Evolutionary conservation across 2,888 invertebrate genomes (phyloP).

Genomic region (Xestia c-nigrum): DNA sequence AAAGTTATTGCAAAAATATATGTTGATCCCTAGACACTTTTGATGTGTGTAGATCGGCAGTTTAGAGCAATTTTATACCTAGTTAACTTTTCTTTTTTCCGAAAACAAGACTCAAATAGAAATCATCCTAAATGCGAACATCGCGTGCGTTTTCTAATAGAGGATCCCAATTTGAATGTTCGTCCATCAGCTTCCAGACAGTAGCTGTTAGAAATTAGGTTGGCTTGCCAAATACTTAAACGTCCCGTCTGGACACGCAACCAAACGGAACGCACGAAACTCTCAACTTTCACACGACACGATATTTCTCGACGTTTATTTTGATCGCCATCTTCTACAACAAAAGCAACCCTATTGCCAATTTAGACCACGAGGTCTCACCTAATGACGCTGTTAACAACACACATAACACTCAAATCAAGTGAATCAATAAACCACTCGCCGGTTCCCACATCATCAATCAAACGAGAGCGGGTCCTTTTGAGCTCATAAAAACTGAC

Average conservation of each 20-base stretch:
- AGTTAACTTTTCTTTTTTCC: slow-evolving; percentile 26
- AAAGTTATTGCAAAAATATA: no score
- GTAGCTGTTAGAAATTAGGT: slow-evolving; percentile 84
- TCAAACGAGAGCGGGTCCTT: slow-evolving; percentile 76
- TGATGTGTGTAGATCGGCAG: no score
- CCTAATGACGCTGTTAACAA: slow-evolving; percentile 71
- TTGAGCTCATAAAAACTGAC: slow-evolving; percentile 84
- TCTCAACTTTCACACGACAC: slow-evolving; percentile 72
- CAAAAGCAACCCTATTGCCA: slow-evolving; percentile 37
- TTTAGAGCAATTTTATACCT: slow-evolving; percentile 43
- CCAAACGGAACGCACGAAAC: slow-evolving; percentile 64
- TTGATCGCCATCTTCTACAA: slow-evolving; percentile 36
- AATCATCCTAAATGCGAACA: slow-evolving; percentile 56
- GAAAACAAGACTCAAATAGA: slow-evolving; percentile 39
- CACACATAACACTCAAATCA: slow-evolving; percentile 76
- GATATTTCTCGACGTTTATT: slow-evolving; percentile 31
- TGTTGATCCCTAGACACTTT: no score
- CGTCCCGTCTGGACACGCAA: slow-evolving; percentile 79
- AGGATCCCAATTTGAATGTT: slow-evolving; percentile 74
- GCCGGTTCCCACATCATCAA: slow-evolving; percentile 77
- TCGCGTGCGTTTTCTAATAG: slow-evolving; percentile 81
- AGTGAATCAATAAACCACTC: slow-evolving; percentile 83
- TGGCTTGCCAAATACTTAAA: slow-evolving; percentile 76
- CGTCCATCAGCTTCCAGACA: slow-evolving; percentile 82
- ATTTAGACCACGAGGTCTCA: slow-evolving; percentile 51